Base-by-base conservation (phyloP, 2,888 invertebrate genomes). In the Oligia latruncula region DNA sequence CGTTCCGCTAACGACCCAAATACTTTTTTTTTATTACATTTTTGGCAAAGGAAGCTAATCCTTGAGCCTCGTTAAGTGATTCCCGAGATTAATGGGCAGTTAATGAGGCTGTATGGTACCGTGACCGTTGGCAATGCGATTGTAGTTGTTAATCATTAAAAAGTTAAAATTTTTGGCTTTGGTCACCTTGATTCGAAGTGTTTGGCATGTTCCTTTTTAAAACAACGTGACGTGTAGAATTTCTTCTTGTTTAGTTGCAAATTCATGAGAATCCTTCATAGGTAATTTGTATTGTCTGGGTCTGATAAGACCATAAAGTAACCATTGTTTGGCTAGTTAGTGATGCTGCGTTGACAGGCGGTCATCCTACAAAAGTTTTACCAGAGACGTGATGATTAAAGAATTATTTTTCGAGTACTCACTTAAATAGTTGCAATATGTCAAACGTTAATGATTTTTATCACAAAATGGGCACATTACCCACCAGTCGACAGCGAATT, bases 51-150 rank as follows among this genome's bases (percentile, higher is more conserved):
- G 87, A 91, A 90, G 90, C 91, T 94, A 94, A 94, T 93, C 93
- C 89, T 82, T 82, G 84, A 83, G 91, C 90, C 91, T 94, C 93
- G 95, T 94, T 95, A 94, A 95, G 94, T 95, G 94, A 95, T 95
- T 94, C 89, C 81, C 80, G 88, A 93, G 93, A 95, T 95, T 94
- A 94, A 95, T 95, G 94, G 90, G 68, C 81, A 81, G 90, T 92
- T 94, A 94, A 95, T 95, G 94, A 93, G 93, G 73, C 89, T 86
- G 85, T 84, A 78, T 82, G 82, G 82, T 85, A 89, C 87, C 88
- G 86, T 88, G 87, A 88, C 82, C 78, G 71, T 76, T 85, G 81
- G 76, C 77, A 81, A 85, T 86, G 82, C 81, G 84, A 89, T 86
- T 85, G 77, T 64, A 85, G 74, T 81, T 83, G 83, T 88, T 82